Conservation (phyloP, 2,888 invertebrate genomes). For the Marasmarcha lunaedactyla region DNA sequence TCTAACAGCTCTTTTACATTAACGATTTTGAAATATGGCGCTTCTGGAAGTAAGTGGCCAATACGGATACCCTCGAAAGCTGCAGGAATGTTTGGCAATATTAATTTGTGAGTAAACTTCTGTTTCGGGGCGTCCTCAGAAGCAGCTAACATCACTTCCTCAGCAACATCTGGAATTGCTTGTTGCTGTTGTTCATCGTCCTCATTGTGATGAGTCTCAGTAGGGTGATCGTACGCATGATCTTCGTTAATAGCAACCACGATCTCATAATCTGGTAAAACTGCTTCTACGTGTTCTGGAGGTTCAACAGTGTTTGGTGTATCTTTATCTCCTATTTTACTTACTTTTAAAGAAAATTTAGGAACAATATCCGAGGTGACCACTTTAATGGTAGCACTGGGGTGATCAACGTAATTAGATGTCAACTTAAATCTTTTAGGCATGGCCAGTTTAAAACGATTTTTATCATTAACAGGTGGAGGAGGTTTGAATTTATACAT, state of each 20-base stretch:
- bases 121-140: conserved; percentile 17
- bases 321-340: background rate
- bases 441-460: conserved; percentile 23
- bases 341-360: too few relatives aligned
- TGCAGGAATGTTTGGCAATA: conserved; percentile 32
- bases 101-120: conserved; percentile 22
- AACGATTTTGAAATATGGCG: conserved; percentile 50
- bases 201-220: conserved; percentile 14
- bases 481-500: conserved; percentile 27
- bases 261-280: background rate
- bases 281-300: background rate
- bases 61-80: conserved; percentile 27
- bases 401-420: background rate
- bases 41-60: conserved; percentile 37
- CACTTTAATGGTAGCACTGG: background rate
- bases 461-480: conserved; percentile 2
- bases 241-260: background rate
- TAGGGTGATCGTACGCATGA: conserved; percentile 5
- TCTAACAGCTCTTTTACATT: conserved; percentile 31
- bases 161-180: conserved; percentile 42
- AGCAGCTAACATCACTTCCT: conserved; percentile 40
- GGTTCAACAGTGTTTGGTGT: background rate
- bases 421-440: conserved; percentile 19
- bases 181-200: conserved; percentile 16
- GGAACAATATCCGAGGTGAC: background rate